Evolutionary conservation across 2,888 invertebrate species (phyloP).

Genomic region (Clusia tigrina): DNA sequence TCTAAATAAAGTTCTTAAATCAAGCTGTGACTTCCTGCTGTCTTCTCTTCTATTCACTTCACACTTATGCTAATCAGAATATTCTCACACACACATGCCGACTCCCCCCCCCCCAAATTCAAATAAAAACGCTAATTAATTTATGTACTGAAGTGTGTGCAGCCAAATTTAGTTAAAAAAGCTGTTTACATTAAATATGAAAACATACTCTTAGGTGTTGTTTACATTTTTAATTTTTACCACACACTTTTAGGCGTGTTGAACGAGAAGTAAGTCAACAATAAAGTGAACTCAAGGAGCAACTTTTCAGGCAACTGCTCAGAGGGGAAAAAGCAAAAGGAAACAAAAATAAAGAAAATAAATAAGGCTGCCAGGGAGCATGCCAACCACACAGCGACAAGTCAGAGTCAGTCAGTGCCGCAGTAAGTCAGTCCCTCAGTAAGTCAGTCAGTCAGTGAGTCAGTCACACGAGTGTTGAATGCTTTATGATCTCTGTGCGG

Average conservation of each 20-base stretch:
- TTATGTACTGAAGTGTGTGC: constrained; percentile 9
- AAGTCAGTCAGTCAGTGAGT: too few relatives aligned
- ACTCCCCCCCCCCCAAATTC: too few relatives aligned
- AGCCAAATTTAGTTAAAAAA: constrained; percentile 22
- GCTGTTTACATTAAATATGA: constrained; percentile 9
- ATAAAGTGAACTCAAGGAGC: background rate
- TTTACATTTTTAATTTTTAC: constrained; percentile 20
- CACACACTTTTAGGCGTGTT: background rate
- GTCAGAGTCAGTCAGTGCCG: background rate
- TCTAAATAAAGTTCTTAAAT: too few relatives aligned
- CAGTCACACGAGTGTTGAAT: background rate
- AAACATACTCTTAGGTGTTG: constrained; percentile 20
- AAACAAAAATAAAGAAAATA: background rate
- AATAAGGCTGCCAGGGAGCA: too few relatives aligned
- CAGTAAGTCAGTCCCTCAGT: too few relatives aligned
- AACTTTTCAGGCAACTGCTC: too few relatives aligned
- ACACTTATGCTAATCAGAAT: too few relatives aligned
- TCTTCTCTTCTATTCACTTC: too few relatives aligned
- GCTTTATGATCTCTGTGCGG: background rate
- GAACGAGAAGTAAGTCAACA: too few relatives aligned
- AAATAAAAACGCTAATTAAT: constrained; percentile 10
- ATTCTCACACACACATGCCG: background rate
- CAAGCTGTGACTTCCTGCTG: too few relatives aligned
- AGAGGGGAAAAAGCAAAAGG: background rate
- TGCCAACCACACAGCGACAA: background rate